Evolutionary conservation across 1,140 invertebrate genomes (phyloP), one percentile per base, ranked within the genome.

Genomic region (Cotesia chilonis): DNA sequence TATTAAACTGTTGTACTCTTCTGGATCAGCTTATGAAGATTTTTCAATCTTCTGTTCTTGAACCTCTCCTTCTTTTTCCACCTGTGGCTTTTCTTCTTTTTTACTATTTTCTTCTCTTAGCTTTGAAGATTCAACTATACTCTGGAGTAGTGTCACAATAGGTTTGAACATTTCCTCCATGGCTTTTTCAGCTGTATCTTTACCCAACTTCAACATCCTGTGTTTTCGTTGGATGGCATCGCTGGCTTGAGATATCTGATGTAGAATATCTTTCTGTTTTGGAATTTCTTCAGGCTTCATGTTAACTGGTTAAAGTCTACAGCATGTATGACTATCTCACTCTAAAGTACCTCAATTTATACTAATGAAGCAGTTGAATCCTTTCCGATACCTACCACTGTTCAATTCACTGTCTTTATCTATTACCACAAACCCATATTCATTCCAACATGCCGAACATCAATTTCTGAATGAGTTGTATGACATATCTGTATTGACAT

Each of bases 381-480:
- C 67, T 55, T 68, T 41, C 0, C 41, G 6, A 10, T 41, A 41
- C 37, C 51, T 35, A 12, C 9, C 20, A 7, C 28, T 55, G 52
- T 67, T 12, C 36, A 9, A 52, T 57, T 75, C 71, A 17, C 76
- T 74, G 54, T 80, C 77, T 76, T 80, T 82, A 72, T 79, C 79
- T n/a, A 55, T 55, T 7, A 55, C 51, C 1, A 68, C 28, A 37
- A 68, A 68, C 6, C 9, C 36, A 60, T 61, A 20, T 37, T 70
- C 61, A 41, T 41, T 60, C 55, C n/a, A 70, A 59, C 54, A 60
- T 41, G 55, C 36, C 10, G 20, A 14, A 1, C 54, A 70, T n/a
- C 47, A 47, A 4, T 70, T 10, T 60, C 47, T 60, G 36, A 70
- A 70, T 47, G 41, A 41, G 10, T 41, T 41, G 41, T 41, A 77